Base-by-base conservation (phyloP, 2,888 invertebrate genomes). In the Autographa pulchrina region DNA sequence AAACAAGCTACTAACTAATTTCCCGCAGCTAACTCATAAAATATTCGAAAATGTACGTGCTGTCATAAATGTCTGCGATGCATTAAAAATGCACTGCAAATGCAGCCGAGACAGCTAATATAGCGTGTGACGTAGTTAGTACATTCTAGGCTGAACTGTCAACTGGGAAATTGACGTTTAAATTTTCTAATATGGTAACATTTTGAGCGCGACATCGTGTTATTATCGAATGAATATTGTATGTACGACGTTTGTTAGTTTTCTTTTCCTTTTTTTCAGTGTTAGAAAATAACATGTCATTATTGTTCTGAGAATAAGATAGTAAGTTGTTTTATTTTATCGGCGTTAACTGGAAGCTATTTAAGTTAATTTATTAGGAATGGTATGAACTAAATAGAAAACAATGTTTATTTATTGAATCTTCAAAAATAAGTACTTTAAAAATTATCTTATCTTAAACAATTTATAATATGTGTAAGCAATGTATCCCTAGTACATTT, bases 211-310 rank as follows among this genome's bases (percentile, higher is more conserved):
- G 48, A 41, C 38, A 31, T 48, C 56, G 43, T 74, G 38, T 83
- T 68, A 83, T 82, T 82, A 83, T 75, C 81, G 78, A 73, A 83
- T 82, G 76, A 78, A 78, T 83, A 73, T 76, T 82, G 14, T 70
- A 82, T 74, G 41, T 66, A 59, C 14, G 60, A 48, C 25, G 16
- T 11, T 35, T 59, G 31, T 70, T 66, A 3, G 25, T 3, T 2
- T 25, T 59, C 14, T 67, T 71, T 64, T 60, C 75, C 52, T 74
- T 16, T 54, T 11, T 11, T 62, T 4, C 38, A 5, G 59, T 13
- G 13, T 56, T 13, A 54, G 25, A 20, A 11, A 54, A 31, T 31
- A 25, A 58, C 9, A 20, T 41, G 54, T 9, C 6, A 4, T 65
- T 65, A 38, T 58, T 8, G 14, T 59, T 74, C 58, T 56, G 13